Percentiles rank a stretch among this genome's conserved stretches.
Evolutionary conservation across 1,140 invertebrate species (phyloP).

Genomic region (Lepidotrigona ventralis): DNA sequence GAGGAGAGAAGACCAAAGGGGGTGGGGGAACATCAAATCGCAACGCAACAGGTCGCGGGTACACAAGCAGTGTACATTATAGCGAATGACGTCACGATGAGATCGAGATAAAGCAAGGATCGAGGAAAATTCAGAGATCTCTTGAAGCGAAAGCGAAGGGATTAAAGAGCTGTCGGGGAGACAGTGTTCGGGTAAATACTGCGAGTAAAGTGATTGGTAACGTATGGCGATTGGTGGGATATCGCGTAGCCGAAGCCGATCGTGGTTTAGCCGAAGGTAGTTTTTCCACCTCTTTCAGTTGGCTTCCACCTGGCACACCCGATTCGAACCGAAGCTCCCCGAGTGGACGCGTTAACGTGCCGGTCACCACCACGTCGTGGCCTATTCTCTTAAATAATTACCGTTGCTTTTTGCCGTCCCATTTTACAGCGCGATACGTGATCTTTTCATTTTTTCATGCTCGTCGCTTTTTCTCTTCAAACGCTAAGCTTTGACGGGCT

Average conservation of each 20-base stretch:
- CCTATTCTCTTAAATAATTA: conserved; percentile 58
- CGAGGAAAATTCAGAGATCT: background rate
- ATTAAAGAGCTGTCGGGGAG: background rate
- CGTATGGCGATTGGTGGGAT: conserved; percentile 23
- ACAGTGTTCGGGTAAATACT: background rate
- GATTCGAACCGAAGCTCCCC: conserved; percentile 70
- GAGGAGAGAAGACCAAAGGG: too few relatives aligned
- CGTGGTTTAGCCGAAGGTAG: conserved; percentile 28
- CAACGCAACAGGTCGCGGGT: conserved; percentile 28
- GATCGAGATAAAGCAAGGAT: background rate
- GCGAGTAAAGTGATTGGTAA: background rate
- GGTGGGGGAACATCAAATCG: background rate
- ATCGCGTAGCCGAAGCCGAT: conserved; percentile 7
- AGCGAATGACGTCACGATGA: conserved; percentile 11
- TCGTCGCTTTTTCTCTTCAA: background rate
- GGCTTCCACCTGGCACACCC: conserved; percentile 73
- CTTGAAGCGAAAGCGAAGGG: background rate
- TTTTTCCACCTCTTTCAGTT: conserved; percentile 63
- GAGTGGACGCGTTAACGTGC: conserved; percentile 76
- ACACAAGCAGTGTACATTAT: background rate
- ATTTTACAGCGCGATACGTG: conserved; percentile 12
- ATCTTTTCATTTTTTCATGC: conserved; percentile 14
- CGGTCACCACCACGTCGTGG: conserved; percentile 69
- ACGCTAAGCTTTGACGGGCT: conserved; percentile 20
- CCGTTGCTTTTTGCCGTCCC: conserved; percentile 45